Evolutionary conservation across 2,113 vertebrate genomes (phyloP).

Genomic region (Australoheros scitulus): DNA sequence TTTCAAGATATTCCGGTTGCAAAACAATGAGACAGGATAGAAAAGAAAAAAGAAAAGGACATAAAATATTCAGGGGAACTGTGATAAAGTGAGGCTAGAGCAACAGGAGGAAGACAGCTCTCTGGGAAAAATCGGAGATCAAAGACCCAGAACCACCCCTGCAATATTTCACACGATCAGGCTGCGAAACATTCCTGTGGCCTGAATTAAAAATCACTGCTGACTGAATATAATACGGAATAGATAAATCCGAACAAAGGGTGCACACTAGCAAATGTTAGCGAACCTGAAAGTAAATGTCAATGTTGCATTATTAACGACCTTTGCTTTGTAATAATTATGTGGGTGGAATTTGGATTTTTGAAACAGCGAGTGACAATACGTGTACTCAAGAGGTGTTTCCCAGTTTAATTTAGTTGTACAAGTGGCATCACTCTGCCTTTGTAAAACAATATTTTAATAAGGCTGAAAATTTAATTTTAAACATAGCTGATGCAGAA

Average conservation of each 20-base stretch:
- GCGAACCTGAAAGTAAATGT: constrained; percentile 27
- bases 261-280: constrained; percentile 2
- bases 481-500: background rate
- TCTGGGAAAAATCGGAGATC: constrained; percentile 51
- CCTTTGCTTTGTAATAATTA: constrained; percentile 22
- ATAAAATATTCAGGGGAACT: constrained; percentile 64
- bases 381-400: background rate
- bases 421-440: background rate
- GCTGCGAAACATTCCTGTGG: constrained; percentile 33
- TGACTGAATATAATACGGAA: constrained; percentile 3
- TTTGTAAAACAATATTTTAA: background rate
- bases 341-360: constrained; percentile 13
- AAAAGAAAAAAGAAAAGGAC: constrained; percentile 2
- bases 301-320: constrained; percentile 35
- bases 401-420: background rate
- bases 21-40: constrained; percentile 53
- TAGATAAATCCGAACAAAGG: background rate
- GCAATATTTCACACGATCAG: constrained; percentile 49
- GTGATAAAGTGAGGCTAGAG: constrained; percentile 39
- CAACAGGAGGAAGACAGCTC: constrained; percentile 38
- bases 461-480: rapidly evolving
- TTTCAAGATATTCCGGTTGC: constrained; percentile 45
- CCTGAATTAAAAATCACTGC: constrained; percentile 28
- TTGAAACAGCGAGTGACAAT: constrained; percentile 4
- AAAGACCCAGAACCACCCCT: constrained; percentile 31